Percentiles rank a stretch among this genome's conserved stretches.
phyloP scores from a whole-genome alignment of 2,113 vertebrate species.

The Glaucomys volans region DNA sequence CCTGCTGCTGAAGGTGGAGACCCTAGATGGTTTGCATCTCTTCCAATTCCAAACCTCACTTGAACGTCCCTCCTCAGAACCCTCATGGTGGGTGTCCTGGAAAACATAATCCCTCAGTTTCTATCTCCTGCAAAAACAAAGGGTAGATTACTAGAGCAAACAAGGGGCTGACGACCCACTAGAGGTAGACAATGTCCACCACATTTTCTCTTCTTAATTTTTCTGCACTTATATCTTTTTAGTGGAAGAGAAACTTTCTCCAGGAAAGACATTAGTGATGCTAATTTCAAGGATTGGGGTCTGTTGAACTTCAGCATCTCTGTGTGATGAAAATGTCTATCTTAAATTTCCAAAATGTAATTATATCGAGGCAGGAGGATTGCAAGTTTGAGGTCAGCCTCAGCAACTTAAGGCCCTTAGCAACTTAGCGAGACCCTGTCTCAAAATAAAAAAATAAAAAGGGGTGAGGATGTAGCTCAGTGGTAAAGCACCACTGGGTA shows the following conservation, averaged over 20 bases:
- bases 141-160: no score
- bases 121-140: no score
- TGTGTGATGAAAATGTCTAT: not conserved
- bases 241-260: not conserved
- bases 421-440: no score
- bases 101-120: not conserved
- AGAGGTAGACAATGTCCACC: not conserved
- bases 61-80: no score
- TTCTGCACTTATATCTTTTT: not conserved
- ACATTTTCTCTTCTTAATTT: not conserved
- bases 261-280: not conserved
- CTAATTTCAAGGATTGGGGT: not conserved
- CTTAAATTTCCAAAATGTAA: not conserved
- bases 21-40: not conserved
- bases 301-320: not conserved
- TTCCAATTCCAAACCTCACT: no score
- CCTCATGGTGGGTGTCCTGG: not conserved
- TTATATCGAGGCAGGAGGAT: no score
- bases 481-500: no score
- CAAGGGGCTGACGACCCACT: not conserved
- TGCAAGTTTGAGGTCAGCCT: no score
- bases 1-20: not conserved
- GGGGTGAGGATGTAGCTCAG: no score
- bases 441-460: no score
- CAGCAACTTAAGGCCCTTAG: no score